Evolutionary conservation across 2,888 invertebrate genomes (phyloP).

Genomic region (Athripsodes cinereus): DNA sequence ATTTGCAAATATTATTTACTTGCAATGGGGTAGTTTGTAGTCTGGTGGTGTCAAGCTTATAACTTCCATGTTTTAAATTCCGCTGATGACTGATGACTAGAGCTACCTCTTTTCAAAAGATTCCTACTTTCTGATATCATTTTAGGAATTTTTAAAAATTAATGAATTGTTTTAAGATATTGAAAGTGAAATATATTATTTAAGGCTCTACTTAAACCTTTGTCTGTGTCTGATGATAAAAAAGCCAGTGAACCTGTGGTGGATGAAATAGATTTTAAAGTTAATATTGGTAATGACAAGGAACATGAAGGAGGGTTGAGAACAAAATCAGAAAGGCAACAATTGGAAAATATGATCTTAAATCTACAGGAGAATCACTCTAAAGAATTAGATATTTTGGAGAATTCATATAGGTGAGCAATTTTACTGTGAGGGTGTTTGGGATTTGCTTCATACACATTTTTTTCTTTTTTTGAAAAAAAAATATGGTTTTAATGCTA

Average conservation of each 20-base stretch:
- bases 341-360: conserved; percentile 44
- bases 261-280: conserved; percentile 25
- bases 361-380: conserved; percentile 53
- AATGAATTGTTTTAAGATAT: background rate
- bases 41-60: too few species aligned
- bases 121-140: too few species aligned
- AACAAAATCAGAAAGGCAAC: conserved; percentile 9
- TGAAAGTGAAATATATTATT: background rate
- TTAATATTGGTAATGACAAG: conserved; percentile 20
- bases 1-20: background rate
- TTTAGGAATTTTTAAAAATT: too few species aligned
- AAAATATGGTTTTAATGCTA: too few species aligned
- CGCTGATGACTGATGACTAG: too few species aligned
- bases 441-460: background rate
- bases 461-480: background rate
- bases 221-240: background rate
- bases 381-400: conserved; percentile 56
- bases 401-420: conserved; percentile 58
- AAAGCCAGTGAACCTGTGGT: background rate
- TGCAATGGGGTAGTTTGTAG: too few species aligned
- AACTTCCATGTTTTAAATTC: too few species aligned
- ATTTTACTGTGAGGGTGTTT: background rate
- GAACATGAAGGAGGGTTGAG: conserved; percentile 32
- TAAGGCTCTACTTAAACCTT: conserved; percentile 10
- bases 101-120: too few species aligned